phyloP scores from a whole-genome alignment of 2,888 invertebrate species.

The Apamea epomidion region DNA sequence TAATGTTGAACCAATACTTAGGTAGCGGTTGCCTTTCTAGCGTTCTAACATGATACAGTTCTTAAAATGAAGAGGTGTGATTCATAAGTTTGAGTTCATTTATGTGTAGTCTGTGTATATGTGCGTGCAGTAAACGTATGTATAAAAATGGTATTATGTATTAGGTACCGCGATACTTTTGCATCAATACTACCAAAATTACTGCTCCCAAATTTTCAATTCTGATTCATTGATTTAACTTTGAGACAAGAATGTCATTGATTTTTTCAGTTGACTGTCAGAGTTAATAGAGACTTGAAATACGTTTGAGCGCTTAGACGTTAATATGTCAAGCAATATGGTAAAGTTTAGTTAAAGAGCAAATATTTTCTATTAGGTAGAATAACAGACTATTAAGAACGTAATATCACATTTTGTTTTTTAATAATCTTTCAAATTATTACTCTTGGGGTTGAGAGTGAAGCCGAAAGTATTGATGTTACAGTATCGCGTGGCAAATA shows the following conservation, averaged over 20 bases:
- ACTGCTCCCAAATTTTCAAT: too few species aligned
- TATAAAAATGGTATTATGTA: constrained; percentile 30
- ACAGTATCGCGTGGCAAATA: constrained; percentile 29
- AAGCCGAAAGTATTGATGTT: constrained; percentile 12
- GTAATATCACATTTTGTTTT: not conserved
- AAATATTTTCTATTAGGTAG: not conserved
- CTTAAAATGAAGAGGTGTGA: constrained; percentile 28
- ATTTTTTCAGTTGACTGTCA: not conserved
- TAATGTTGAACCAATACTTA: constrained; percentile 38
- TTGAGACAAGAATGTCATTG: not conserved
- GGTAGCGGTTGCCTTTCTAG: constrained; percentile 52
- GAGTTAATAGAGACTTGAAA: not conserved
- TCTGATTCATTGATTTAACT: not conserved
- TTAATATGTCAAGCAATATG: not conserved
- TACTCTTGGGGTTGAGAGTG: not conserved
- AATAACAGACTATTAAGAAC: not conserved
- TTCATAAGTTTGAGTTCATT: constrained; percentile 50
- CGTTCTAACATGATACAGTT: constrained; percentile 26
- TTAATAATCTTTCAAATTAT: not conserved
- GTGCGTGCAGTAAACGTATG: constrained; percentile 46
- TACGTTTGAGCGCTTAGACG: not conserved
- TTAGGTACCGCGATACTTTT: constrained; percentile 17
- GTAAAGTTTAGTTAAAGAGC: not conserved
- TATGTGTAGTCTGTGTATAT: constrained; percentile 35
- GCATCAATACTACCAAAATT: constrained; percentile 22